Evolutionary conservation across 2,113 vertebrate genomes (phyloP), one percentile per base, ranked within the genome.

Genomic region (Tragulus kanchil): DNA sequence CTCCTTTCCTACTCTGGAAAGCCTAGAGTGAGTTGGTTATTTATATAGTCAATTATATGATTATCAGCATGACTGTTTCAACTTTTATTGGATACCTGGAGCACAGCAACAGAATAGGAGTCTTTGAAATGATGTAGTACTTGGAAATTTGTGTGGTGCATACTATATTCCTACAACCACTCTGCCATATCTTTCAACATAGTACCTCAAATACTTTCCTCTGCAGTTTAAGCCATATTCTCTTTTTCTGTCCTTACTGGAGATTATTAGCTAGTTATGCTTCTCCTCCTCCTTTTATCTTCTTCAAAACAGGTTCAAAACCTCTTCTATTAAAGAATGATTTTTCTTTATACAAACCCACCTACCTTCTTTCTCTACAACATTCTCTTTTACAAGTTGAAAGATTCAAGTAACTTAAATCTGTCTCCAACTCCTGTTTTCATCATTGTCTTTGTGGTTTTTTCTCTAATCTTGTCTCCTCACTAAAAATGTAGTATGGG

Each of bases 121-220:
- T 75, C 48, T 93, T 88, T 94, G 58, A 96, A 96, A 65, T 93
- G 31, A 83, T 90, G 17, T 62, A 89, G 48, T 75, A 92, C 23
- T 75, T 67, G 8, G 23, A 93, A 84, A 26, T 82, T 84, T 87
- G 9, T 75, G 19, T 95, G 83, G 56, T 61, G 19, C 28, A 45
- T 75, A 58, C 78, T 36, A 21, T 81, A 92, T 92, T 95, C 62
- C 50, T 89, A 58, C 67, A 95, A 82, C 54, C 12, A 31, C 23
- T 79, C 3, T 96, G 45, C 86, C 61, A 91, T 56, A 21, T 91
- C 36, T 59, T 94, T 25, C 28, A 89, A 56, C 11, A 77, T 67
- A 89, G 71, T 81, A 69, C 50, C 58, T 62, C 77, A 82, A 25
- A 92, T 94, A 85, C 13, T 52, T 89, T 91, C 17, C 52, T 62